Evolutionary conservation across 2,113 vertebrate species (phyloP).

Genomic region (Nothobranchius kuhntae): DNA sequence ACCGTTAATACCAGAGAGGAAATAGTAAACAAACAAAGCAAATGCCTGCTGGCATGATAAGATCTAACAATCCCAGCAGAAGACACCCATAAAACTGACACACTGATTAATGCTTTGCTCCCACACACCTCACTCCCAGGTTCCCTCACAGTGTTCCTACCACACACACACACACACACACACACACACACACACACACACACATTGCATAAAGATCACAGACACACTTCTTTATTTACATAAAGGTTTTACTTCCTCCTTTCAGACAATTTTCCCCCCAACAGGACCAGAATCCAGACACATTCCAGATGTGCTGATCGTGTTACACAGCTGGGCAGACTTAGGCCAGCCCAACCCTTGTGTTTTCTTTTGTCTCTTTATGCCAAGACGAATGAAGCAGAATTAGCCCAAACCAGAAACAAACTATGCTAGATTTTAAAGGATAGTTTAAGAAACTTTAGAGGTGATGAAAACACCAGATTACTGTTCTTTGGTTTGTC

Average conservation of each 20-base stretch:
- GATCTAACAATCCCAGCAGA: constrained; percentile 24
- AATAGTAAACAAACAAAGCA: constrained; percentile 14
- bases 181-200: constrained; percentile 12
- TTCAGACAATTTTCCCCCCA: constrained; percentile 17
- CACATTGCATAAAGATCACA: constrained; percentile 28
- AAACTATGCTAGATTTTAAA: neutral
- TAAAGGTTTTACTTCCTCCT: constrained; percentile 64
- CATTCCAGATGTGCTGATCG: constrained; percentile 70
- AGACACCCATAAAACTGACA: constrained; percentile 43
- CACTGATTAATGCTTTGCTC: constrained; percentile 40
- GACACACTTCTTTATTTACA: constrained; percentile 56
- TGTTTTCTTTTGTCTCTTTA: constrained; percentile 34
- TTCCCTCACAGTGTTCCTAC: constrained; percentile 8
- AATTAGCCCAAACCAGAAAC: too few species aligned
- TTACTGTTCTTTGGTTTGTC: neutral
- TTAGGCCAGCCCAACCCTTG: constrained; percentile 52
- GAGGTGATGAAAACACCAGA: neutral
- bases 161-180: constrained; percentile 19
- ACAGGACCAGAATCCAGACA: constrained; percentile 57
- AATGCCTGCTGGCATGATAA: constrained; percentile 34
- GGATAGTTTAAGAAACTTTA: neutral
- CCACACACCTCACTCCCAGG: constrained; percentile 26
- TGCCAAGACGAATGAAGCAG: constrained; percentile 21
- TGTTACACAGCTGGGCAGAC: constrained; percentile 70
- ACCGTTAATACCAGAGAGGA: neutral